Base-by-base conservation (phyloP, 37 sponge, comb jelly and placozoan species). In the Diacarnus erythraeanus region DNA sequence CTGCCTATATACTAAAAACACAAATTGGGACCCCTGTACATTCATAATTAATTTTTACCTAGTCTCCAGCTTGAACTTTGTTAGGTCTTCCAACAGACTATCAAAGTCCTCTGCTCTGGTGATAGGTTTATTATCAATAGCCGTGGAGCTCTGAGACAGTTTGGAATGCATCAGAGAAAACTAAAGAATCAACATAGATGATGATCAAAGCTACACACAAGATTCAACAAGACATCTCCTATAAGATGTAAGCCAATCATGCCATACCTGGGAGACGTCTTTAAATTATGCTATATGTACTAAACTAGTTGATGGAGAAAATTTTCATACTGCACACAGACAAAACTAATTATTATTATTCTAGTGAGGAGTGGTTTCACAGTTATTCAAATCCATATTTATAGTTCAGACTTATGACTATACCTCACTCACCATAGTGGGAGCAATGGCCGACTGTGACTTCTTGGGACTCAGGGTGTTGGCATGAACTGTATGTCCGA, bases 61-160 rank as follows among this genome's bases (percentile, higher is more conserved):
- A 34, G 47, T 51, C 38, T 42, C 64, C 15, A n/a, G 4, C 10
- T 43, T 82, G 64, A 82, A 82, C 41, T 74, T 41, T 0, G 82
- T 38, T n/a, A 82, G 65, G 23, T 42, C 82, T 33, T 39, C 44
- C 23, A 82, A 74, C 15, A 82, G 73, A 21, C 26, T 42, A 33
- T 82, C 74, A 38, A 82, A 72, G 37, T 82, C 82, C 34, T 82
- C 65, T 40, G 74, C 74, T 1, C 23, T 25, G 27, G 27, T 17
- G 61, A 60, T 18, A n/a, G 39, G 39, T 29, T 70, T 47, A 8
- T 66, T 69, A 67, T 43, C 36, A 0, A 76, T 42, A 64, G 39
- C 83, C 10, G 69, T 33, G 22, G 76, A 66, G 39, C 83, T 83
- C 38, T 33, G 68, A 38, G 69, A 64, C 57, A 68, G 57, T n/a